Conservation (phyloP, 2,888 invertebrate genomes). For the Eustalomyia histrio region DNA sequence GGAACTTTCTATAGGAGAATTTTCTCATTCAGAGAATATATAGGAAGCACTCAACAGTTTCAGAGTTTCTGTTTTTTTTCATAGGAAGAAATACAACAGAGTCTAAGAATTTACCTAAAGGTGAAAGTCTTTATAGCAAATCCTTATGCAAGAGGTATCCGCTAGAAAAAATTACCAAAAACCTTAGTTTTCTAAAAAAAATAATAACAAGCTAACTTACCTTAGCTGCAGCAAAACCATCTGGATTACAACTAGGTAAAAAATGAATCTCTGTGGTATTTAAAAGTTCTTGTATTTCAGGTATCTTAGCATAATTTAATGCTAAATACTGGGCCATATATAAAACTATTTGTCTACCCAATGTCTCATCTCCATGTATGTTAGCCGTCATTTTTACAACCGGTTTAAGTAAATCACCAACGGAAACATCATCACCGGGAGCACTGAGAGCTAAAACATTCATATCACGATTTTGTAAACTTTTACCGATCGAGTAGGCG, state of each 20-base stretch:
- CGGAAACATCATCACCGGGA: constrained; percentile 48
- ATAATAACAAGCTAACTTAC: constrained; percentile 78
- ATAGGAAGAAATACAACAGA: too few relatives aligned
- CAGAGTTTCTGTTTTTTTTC: too few relatives aligned
- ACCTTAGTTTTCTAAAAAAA: too few relatives aligned
- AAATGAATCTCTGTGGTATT: constrained; percentile 94
- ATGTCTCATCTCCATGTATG: constrained; percentile 96
- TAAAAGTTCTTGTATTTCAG: constrained; percentile 82
- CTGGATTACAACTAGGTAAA: constrained; percentile 97
- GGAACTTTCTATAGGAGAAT: too few relatives aligned
- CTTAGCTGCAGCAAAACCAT: constrained; percentile 93
- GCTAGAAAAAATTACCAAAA: too few relatives aligned
- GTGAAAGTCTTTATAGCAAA: too few relatives aligned
- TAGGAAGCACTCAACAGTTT: too few relatives aligned
- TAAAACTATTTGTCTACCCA: constrained; percentile 91
- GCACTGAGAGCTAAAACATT: constrained; percentile 83
- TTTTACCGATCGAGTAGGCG: constrained; percentile 89
- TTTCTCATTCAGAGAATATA: too few relatives aligned
- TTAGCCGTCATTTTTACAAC: constrained; percentile 96
- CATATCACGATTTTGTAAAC: constrained; percentile 88
- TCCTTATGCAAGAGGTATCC: too few relatives aligned
- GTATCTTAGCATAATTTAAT: constrained; percentile 84
- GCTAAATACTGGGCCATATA: constrained; percentile 91
- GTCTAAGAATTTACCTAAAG: too few relatives aligned
- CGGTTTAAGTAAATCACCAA: constrained; percentile 83